A percentile compares a stretch with the other conserved stretches of the same genome.
Conservation (phyloP, 1,140 invertebrate species). For the Zaprionus ghesquierei region DNA sequence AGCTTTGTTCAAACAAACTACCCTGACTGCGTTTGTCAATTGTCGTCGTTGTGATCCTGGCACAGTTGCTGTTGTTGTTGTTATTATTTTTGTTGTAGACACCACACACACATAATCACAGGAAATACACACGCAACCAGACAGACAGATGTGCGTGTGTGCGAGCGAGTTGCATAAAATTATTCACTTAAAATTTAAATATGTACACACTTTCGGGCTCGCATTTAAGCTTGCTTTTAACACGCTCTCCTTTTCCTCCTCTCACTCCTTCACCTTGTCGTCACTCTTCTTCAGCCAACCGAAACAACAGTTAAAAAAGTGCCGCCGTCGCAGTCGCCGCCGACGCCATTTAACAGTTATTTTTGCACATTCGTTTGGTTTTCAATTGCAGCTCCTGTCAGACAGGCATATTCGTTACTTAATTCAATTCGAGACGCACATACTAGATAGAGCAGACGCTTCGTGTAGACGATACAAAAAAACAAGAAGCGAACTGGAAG, state of each 20-base stretch:
- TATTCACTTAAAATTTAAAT: conserved; percentile 49
- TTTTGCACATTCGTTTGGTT: conserved; percentile 18
- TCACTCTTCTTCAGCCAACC: conserved; percentile 22
- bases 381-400: conserved; percentile 18
- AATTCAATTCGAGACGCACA: conserved; percentile 23
- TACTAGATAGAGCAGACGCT: conserved; percentile 1
- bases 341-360: conserved; percentile 51
- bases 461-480: conserved; percentile 52
- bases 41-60: conserved; percentile 53
- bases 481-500: conserved; percentile 27
- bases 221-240: conserved; percentile 13
- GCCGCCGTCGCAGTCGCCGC: conserved; percentile 8
- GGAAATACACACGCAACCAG: conserved; percentile 16
- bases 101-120: conserved; percentile 22
- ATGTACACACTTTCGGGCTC: conserved; percentile 42
- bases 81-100: conserved; percentile 59
- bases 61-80: conserved; percentile 53
- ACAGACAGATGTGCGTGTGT: conserved; percentile 30
- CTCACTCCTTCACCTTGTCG: conserved; percentile 23
- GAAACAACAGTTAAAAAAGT: conserved; percentile 60
- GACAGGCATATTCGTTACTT: conserved; percentile 24
- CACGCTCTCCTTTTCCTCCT: conserved; percentile 15
- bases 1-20: conserved; percentile 73
- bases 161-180: conserved; percentile 54
- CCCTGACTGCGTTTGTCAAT: conserved; percentile 48